A percentile compares a stretch with the other conserved stretches of the same genome.
phyloP scores from a whole-genome alignment of 2,888 invertebrate genomes.

The Elmis aenea region DNA sequence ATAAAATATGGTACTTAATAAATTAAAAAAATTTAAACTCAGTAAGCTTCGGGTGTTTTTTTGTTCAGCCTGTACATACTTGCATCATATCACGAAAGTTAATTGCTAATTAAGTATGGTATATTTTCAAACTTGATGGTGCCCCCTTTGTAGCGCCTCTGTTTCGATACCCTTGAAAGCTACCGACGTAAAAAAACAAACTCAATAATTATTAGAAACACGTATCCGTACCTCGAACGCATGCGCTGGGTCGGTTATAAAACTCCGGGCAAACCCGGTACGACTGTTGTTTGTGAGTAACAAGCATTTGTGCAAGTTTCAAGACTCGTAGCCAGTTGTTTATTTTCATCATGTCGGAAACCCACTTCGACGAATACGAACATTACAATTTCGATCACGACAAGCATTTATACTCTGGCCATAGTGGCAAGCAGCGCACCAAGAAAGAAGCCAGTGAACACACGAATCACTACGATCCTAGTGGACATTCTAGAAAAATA shows the following conservation, averaged over 20 bases:
- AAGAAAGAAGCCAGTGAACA: slow-evolving; percentile 86
- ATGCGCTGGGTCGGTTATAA: slow-evolving; percentile 2
- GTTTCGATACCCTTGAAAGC: neutral
- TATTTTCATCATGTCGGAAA: slow-evolving; percentile 74
- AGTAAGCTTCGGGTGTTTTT: too few relatives aligned
- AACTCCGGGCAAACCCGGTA: slow-evolving; percentile 26
- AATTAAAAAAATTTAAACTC: too few relatives aligned
- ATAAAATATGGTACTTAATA: too few relatives aligned
- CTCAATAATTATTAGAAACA: neutral
- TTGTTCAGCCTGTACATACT: too few relatives aligned
- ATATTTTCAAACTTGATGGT: too few relatives aligned
- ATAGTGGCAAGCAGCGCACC: slow-evolving; percentile 85
- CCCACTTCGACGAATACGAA: slow-evolving; percentile 84
- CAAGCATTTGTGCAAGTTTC: too few relatives aligned
- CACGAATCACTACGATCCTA: slow-evolving; percentile 88
- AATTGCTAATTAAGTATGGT: too few relatives aligned
- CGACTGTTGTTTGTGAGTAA: too few relatives aligned
- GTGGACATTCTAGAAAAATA: slow-evolving; percentile 90
- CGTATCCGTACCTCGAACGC: neutral
- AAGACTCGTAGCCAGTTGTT: too few relatives aligned
- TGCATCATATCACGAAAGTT: too few relatives aligned
- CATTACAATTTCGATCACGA: slow-evolving; percentile 92
- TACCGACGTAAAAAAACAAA: slow-evolving; percentile 1
- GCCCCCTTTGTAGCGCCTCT: too few relatives aligned
- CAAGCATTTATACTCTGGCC: slow-evolving; percentile 79